Evolutionary conservation across 2,888 invertebrate genomes (phyloP), one percentile per base, ranked within the genome.

Genomic region (Sclerodermus sp.): DNA sequence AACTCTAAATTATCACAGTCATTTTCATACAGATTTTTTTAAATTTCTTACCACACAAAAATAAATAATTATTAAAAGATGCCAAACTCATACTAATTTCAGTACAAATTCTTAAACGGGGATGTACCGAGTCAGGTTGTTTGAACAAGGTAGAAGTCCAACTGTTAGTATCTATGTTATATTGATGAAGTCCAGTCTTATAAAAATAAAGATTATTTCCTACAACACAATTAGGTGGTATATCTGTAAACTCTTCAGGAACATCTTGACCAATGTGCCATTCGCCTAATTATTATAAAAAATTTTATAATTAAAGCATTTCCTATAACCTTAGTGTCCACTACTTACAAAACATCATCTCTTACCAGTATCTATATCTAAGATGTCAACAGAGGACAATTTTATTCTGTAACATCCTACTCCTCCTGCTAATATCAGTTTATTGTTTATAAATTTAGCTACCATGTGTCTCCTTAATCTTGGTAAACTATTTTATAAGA

Each of bases 391-490:
- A 1, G 62, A 58, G 0, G 38, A 50, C 1, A 70, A 51, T 47
- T 72, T 68, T 5, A 64, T 37, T 37, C 72, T 62, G 48, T 67
- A 60, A 1, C 49, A 64, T 10, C 74, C 70, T 1, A 73, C 64
- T 3, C 74, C 74, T 1, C 73, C 74, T 1, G 67, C 56, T n/a
- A 73, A 45, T 10, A 64, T 47, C n/a, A 74, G 45, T 49, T 65
- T 65, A 18, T 74, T 58, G 5, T 59, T 46, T 1, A 73, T 17
- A 49, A 73, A 58, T 16, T 50, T 66, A 3, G 60, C 56, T 2
- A 67, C 61, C 74, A 74, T 74, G 45, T 74, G 70, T 34, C 74
- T 55, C 15, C 73, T 60, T 2, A 67, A 55, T 30, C 49, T 14
- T 13, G 63, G 67, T 39, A 74, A 49, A 46, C 70, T 69, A 37